Base-by-base conservation (phyloP, 2,888 invertebrate species). In the Cartodere bifasciata region DNA sequence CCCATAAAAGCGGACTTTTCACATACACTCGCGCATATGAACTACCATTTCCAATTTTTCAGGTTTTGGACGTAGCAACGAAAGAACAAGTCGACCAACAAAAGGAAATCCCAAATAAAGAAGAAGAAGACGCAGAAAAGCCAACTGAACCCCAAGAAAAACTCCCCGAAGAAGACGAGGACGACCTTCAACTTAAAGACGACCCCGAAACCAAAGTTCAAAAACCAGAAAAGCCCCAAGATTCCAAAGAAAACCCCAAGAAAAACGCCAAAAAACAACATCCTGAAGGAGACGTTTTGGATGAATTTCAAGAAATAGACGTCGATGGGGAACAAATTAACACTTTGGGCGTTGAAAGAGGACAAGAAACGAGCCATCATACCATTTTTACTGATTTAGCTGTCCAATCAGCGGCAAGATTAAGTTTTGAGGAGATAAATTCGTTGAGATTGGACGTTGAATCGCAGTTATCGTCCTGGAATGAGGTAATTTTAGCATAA, bases 341-440 rank as follows among this genome's bases (percentile, higher is more conserved):
- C 30, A 91, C 91, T 0, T 53, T 61, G 32, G 68, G 62, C 1
- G 84, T 77, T 9, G 60, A 68, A 1, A 65, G 90, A 39, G 79
- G 77, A 21, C 55, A 56, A 0, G 85, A 85, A 12, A 79, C 85
- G 1, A 72, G 75, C 1, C 82, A 84, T 45, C 83, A 87, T 53
- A 88, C 87, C 1, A 64, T 64, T 13, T 51, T 60, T 31, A 52
- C 48, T 13, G 46, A 47, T 13, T 37, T 50, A 13, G 33, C 31
- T 21, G 42, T 49, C 21, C 45, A 32, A 6, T 39, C 35, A 11
- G 44, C 39, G 44, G 35, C 39, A 38, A 45, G 46, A 38, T 42
- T 52, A 13, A 45, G 52, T 2, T 38, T 51, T 5, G 48, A 60
- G 36, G 63, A 66, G 44, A 48, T 65, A n/a, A 62, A 63, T 37